Evolutionary conservation across 2,888 invertebrate species (phyloP).

Genomic region (Calliopum simillimum): DNA sequence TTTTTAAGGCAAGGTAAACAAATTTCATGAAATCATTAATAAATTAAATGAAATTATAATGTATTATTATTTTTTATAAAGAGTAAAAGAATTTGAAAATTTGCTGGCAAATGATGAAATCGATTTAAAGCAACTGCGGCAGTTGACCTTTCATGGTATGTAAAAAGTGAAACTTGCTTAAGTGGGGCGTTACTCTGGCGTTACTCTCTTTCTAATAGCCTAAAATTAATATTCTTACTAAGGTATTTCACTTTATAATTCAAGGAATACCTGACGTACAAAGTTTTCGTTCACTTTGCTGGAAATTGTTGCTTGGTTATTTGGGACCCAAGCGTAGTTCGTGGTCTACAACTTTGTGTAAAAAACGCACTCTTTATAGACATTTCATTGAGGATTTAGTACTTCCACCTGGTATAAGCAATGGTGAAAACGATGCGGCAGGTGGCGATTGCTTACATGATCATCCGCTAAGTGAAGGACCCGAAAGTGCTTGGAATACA

Average conservation of each 20-base stretch:
- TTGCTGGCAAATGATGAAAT: conserved; percentile 77
- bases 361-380: conserved; percentile 83
- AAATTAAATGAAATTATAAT: conserved; percentile 12
- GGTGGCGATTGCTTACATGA: conserved; percentile 67
- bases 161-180: conserved; percentile 19
- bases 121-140: conserved; percentile 75
- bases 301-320: conserved; percentile 90
- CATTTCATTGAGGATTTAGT: conserved; percentile 91
- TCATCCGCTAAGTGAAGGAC: conserved; percentile 93
- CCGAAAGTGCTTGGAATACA: conserved; percentile 93
- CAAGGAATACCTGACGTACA: conserved; percentile 90
- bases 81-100: conserved; percentile 85
- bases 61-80: conserved; percentile 58
- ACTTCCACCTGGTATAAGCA: conserved; percentile 80
- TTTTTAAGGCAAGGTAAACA: conserved; percentile 65
- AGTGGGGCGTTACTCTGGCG: conserved; percentile 29
- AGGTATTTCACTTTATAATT: conserved; percentile 1
- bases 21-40: conserved; percentile 7
- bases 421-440: conserved; percentile 39
- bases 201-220: neutral
- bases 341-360: conserved; percentile 77
- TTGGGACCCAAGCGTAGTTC: conserved; percentile 76
- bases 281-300: conserved; percentile 84
- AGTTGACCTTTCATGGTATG: conserved; percentile 84
- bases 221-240: neutral